Conservation (phyloP, 2,797 vertebrate genomes). For the Oreochromis grahami region DNA sequence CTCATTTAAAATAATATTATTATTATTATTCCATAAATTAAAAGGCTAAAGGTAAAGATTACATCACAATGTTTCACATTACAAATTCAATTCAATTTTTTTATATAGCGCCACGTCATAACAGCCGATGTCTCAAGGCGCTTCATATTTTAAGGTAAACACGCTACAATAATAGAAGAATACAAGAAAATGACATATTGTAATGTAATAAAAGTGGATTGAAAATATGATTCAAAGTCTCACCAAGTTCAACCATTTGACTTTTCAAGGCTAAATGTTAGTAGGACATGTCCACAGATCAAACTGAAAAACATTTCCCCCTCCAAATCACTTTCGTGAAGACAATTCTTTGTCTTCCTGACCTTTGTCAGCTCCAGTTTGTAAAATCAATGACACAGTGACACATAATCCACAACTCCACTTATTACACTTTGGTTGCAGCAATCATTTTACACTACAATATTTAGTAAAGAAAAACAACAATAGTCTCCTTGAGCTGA, state of each 20-base stretch:
- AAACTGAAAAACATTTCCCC: background rate
- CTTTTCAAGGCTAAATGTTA: background rate
- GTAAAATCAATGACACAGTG: too few relatives aligned
- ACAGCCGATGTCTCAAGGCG: rapidly evolving
- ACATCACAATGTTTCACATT: background rate
- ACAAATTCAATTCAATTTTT: rapidly evolving
- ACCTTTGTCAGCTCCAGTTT: background rate
- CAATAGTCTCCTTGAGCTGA: background rate
- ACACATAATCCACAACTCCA: background rate
- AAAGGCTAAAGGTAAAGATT: background rate
- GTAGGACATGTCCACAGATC: background rate
- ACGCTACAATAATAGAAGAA: too few relatives aligned
- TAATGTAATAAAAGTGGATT: background rate
- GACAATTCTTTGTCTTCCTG: background rate
- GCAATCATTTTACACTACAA: background rate
- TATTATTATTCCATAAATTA: background rate
- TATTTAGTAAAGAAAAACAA: background rate
- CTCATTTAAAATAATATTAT: too few relatives aligned
- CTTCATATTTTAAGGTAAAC: too few relatives aligned
- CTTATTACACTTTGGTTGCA: background rate
- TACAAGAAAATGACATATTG: too few relatives aligned
- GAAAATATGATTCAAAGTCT: background rate
- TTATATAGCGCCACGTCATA: background rate
- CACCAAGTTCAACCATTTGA: background rate
- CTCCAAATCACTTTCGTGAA: background rate